Evolutionary conservation across 2,888 invertebrate genomes (phyloP).

Genomic region (Auanema sp.): DNA sequence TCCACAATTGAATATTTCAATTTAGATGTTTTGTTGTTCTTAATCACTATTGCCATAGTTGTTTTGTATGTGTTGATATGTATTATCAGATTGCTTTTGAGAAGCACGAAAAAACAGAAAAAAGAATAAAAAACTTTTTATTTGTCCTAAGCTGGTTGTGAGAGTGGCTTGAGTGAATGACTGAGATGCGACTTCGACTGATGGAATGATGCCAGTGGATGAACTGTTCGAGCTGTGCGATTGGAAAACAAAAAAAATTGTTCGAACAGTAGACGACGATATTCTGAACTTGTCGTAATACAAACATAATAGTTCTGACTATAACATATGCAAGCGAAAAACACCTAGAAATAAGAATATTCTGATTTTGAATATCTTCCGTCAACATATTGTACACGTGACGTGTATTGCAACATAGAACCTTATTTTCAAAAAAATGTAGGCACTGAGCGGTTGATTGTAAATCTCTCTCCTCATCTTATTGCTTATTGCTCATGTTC

Average conservation of each 20-base stretch:
- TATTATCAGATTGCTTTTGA: slow-evolving; percentile 4
- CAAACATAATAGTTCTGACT: slow-evolving; percentile 22
- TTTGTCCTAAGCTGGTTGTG: no score
- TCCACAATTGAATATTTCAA: slow-evolving; percentile 48
- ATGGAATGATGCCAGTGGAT: no score
- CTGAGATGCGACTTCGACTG: no score
- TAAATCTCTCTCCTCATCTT: not conserved
- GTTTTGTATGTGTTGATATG: slow-evolving; percentile 5
- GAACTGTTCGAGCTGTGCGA: no score
- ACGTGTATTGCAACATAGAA: no score
- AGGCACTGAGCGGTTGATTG: not conserved
- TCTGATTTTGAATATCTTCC: no score
- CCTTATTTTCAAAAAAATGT: no score
- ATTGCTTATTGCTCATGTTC: no score
- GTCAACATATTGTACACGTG: no score
- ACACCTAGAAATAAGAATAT: slow-evolving; percentile 7
- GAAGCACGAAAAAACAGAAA: slow-evolving; percentile 2
- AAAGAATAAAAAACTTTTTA: slow-evolving; percentile 3
- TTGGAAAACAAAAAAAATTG: slow-evolving; percentile 1
- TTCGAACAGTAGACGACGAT: slow-evolving; percentile 11
- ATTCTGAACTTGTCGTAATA: slow-evolving; percentile 17
- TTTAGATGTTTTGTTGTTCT: slow-evolving; percentile 35
- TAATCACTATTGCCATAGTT: slow-evolving; percentile 10
- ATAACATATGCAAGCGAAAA: slow-evolving; percentile 17
- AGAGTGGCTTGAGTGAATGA: no score